Base-by-base conservation (phyloP, 2,797 vertebrate species). In the Enteromius mattozi region DNA sequence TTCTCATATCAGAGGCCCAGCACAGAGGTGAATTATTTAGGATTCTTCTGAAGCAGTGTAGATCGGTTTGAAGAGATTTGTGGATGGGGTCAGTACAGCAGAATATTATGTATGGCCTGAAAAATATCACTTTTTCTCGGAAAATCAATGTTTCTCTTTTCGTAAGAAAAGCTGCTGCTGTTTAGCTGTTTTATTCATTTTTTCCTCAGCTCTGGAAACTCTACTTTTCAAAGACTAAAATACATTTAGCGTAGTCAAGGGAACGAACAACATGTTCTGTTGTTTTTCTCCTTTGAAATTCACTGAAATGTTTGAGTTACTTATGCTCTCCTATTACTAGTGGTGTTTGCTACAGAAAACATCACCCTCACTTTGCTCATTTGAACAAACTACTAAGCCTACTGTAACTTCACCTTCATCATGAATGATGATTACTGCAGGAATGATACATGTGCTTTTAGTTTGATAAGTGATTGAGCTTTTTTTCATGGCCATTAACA, bases 1-100 rank as follows among this genome's bases (percentile, higher is more conserved):
- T 86, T 76, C 84, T 84, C 86, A 87, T 79, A 86, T 83, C 83
- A 72, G 54, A 51, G 87, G 85, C 65, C 83, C 86, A 88, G 89
- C 84, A 86, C 56, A 12, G 24, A 59, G 61, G 70, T 86, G 81
- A 86, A 86, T 86, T 80, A 86, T 86, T 83, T 24, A 83, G 27
- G 21, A 80, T n/a, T 61, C 78, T 80, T 83, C 71, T 65, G 71
- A 74, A 84, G 56, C 51, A 70, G 72, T 71, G 37, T 54, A 61
- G 27, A 56, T 70, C n/a, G 61, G 72, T 77, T 51, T 81, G 70
- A 35, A 49, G 56, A 72, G 16, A 30, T 80, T 27, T 40, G 27
- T 40, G 35, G 68, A 78, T 30, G 7, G 79, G n/a, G 47, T 47
- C 68, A 63, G 19, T 35, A 27, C 6, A 45, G 78, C 56, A 65